A percentile compares a stretch with the other conserved stretches of the same genome.
Conservation (phyloP, 1,140 invertebrate species). For the Piezodorus guildinii region DNA sequence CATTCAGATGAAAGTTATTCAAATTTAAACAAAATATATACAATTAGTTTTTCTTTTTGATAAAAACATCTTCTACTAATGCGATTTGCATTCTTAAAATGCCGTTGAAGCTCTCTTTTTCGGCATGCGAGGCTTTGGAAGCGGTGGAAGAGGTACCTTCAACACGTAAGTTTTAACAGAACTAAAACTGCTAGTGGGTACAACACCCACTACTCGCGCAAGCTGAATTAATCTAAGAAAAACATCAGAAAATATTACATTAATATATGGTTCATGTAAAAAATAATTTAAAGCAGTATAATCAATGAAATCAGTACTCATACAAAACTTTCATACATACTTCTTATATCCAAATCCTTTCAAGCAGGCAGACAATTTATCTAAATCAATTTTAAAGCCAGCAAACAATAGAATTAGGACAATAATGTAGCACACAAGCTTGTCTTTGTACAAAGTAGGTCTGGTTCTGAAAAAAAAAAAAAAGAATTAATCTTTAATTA, state of each 20-base stretch:
- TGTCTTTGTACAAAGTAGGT: conserved; percentile 2
- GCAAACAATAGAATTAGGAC: background rate
- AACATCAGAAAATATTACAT: background rate
- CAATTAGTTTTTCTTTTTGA: background rate
- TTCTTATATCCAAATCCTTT: conserved; percentile 3
- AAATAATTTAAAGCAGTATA: background rate
- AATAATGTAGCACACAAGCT: conserved; percentile 5
- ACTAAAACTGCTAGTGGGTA: background rate
- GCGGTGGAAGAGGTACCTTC: background rate
- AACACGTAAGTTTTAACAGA: background rate
- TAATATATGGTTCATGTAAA: background rate
- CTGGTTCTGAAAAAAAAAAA: background rate
- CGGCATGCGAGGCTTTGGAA: background rate
- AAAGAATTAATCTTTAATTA: background rate
- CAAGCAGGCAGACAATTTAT: background rate
- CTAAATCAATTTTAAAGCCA: background rate
- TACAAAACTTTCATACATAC: background rate
- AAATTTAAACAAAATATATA: background rate
- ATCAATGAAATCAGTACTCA: background rate
- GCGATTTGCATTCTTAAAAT: too few relatives aligned
- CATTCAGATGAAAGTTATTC: background rate
- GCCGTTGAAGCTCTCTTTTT: background rate
- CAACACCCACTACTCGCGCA: background rate
- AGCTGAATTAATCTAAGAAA: background rate
- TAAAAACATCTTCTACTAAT: too few relatives aligned